Percentiles rank a stretch among this genome's conserved stretches.
Conservation (phyloP, 1,140 invertebrate genomes). For the Polypedilum pembai region DNA sequence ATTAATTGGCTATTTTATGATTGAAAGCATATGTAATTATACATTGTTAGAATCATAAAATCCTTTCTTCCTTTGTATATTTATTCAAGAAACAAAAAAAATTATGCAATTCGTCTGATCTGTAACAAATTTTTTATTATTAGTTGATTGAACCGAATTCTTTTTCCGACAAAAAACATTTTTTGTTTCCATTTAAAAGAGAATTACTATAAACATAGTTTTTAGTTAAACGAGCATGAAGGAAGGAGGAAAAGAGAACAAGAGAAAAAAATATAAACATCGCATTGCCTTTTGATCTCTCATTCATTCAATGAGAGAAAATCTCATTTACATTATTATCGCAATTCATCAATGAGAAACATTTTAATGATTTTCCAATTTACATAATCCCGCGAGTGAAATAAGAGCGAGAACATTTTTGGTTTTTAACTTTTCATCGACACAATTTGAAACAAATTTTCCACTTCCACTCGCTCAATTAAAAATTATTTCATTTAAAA, state of each 20-base stretch:
- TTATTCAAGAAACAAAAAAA: too few relatives aligned
- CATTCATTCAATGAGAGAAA: not conserved
- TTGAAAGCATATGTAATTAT: too few relatives aligned
- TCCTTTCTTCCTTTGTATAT: too few relatives aligned
- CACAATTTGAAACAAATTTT: not conserved
- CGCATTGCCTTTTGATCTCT: not conserved
- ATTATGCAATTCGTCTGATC: too few relatives aligned
- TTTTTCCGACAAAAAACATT: too few relatives aligned
- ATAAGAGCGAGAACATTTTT: too few relatives aligned
- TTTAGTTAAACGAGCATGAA: not conserved
- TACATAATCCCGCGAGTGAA: conserved; percentile 3
- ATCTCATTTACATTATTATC: conserved; percentile 13
- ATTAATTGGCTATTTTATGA: too few relatives aligned
- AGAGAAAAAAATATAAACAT: not conserved
- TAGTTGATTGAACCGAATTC: too few relatives aligned
- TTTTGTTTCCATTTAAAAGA: too few relatives aligned
- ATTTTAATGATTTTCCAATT: conserved; percentile 10
- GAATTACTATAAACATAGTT: not conserved
- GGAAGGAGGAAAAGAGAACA: not conserved
- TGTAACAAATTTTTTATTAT: too few relatives aligned
- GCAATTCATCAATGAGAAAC: not conserved
- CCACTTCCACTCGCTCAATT: not conserved
- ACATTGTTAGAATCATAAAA: too few relatives aligned
- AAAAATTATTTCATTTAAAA: not conserved
- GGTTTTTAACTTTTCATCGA: not conserved